These are phyloP conservation scores for Colinus virginianus DNA, from an alignment of 2,113 vertebrate genomes.

Conservation along the genomic window DNA sequence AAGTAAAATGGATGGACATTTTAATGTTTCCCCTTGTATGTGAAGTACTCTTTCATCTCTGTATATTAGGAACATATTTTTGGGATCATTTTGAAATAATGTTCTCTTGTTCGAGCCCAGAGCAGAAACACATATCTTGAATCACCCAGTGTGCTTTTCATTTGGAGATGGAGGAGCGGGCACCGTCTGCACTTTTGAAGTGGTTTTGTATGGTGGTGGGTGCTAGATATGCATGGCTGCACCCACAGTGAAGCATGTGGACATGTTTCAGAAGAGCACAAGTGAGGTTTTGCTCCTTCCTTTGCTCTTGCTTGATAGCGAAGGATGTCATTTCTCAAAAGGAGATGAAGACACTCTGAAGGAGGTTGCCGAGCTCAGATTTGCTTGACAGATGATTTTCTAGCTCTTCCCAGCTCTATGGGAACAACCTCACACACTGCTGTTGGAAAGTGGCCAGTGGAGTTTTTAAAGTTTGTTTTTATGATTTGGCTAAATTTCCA, in stretches of 20 bases:
- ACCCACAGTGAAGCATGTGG: background rate
- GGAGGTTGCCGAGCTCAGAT: background rate
- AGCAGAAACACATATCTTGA: conserved; percentile 72
- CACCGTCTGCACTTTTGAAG: conserved; percentile 48
- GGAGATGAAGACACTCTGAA: background rate
- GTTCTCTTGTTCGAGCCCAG: conserved; percentile 63
- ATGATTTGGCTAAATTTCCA: conserved; percentile 49
- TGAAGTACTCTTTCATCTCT: conserved; percentile 63
- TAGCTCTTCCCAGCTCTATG: conserved; percentile 26
- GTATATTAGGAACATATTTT: conserved; percentile 76
- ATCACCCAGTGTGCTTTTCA: conserved; percentile 73
- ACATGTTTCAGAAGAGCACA: background rate
- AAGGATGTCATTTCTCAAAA: conserved; percentile 51
- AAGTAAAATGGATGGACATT: conserved; percentile 40
- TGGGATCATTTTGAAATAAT: conserved; percentile 74
- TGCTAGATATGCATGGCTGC: background rate
- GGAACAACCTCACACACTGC: conserved; percentile 25
- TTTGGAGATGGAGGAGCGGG: conserved; percentile 10
- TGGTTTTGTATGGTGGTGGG: conserved; percentile 20
- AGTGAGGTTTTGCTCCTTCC: conserved; percentile 21
- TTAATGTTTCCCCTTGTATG: conserved; percentile 59
- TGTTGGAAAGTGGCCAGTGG: conserved; percentile 27
- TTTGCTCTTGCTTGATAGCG: conserved; percentile 5
- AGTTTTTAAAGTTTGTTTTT: conserved; percentile 54
- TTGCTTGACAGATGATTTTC: conserved; percentile 27